Percentiles rank a stretch among this genome's conserved stretches.
Conservation (phyloP, 2,888 invertebrate species). For the Cyaniris semiargus region DNA sequence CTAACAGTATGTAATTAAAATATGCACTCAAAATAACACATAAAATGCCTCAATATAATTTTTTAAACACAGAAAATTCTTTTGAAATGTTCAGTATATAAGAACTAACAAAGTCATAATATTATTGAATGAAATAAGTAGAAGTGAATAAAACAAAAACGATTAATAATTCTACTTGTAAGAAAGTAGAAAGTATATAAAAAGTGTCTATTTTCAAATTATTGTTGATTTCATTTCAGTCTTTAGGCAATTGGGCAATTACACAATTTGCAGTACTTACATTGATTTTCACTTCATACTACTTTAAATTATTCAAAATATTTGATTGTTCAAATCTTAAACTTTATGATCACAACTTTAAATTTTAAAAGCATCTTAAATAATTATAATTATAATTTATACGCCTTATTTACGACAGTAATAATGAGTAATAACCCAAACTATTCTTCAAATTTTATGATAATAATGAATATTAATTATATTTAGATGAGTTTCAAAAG, state of each 20-base stretch:
- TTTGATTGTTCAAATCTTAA: background rate
- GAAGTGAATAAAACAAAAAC: background rate
- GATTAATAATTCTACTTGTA: background rate
- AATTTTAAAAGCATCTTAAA: background rate
- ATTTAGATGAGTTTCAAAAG: background rate
- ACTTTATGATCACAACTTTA: background rate
- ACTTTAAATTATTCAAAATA: background rate
- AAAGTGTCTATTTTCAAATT: background rate
- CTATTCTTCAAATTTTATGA: background rate
- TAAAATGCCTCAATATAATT: background rate
- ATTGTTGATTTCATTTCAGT: background rate
- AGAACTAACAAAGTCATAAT: background rate
- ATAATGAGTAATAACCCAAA: background rate
- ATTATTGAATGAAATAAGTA: background rate
- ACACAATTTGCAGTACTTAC: background rate
- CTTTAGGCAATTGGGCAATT: background rate
- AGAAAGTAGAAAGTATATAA: background rate
- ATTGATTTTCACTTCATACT: background rate
- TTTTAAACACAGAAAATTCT: background rate
- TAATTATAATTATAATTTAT: background rate
- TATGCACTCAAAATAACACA: background rate
- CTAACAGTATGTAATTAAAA: background rate
- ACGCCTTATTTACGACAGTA: background rate
- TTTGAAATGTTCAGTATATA: background rate
- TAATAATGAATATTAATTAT: background rate